phyloP scores from a whole-genome alignment of 2,113 vertebrate genomes.

The Tragelaphus scriptus region DNA sequence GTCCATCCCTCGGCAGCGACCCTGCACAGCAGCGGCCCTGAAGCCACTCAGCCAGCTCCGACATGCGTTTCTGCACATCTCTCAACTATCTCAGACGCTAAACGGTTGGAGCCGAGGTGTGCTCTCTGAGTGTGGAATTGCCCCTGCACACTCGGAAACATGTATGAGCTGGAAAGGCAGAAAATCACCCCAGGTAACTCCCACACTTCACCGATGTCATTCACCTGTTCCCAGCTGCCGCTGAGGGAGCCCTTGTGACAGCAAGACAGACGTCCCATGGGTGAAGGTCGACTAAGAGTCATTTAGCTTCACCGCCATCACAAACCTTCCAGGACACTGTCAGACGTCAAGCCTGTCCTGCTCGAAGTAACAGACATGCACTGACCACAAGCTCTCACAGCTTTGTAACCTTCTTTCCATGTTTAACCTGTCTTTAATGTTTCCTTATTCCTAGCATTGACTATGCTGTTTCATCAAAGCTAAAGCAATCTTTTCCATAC shows the following conservation, averaged over 20 bases:
- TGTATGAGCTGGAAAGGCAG: fast-evolving
- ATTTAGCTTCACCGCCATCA: neutral
- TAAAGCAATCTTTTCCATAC: neutral
- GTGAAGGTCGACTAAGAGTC: fast-evolving
- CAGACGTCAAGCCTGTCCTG: neutral
- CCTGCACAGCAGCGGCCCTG: neutral
- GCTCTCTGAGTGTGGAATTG: neutral
- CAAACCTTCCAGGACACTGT: neutral
- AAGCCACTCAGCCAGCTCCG: neutral
- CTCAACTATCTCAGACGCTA: no score
- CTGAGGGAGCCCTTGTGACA: fast-evolving
- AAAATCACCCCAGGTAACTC: neutral
- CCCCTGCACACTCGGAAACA: neutral
- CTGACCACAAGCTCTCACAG: fast-evolving
- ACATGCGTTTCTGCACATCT: fast-evolving
- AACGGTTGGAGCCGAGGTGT: neutral
- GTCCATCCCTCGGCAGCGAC: neutral
- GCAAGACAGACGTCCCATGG: fast-evolving
- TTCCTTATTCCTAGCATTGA: neutral
- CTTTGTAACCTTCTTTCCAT: neutral
- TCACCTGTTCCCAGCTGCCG: no score
- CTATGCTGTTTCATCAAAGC: fast-evolving
- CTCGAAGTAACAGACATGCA: fast-evolving
- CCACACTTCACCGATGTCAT: neutral
- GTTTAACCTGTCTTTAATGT: neutral